Percentiles rank a stretch among this genome's conserved stretches.
phyloP scores from a whole-genome alignment of 2,113 vertebrate genomes.

The Phrynocephalus versicolor region DNA sequence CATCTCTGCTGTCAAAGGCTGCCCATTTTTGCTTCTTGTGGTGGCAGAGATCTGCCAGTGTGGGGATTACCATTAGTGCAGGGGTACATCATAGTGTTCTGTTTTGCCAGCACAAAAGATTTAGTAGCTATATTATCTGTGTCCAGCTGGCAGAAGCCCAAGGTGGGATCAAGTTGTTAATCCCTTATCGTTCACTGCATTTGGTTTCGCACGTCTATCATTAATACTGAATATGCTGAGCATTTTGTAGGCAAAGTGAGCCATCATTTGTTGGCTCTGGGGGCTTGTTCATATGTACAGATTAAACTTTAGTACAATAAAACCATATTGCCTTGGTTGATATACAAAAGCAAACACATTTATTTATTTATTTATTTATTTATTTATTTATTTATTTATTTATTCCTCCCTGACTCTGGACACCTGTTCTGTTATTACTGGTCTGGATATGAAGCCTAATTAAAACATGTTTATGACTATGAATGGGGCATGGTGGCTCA shows the following conservation, averaged over 20 bases:
- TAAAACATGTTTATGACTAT: not conserved
- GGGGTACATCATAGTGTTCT: not conserved
- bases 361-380: too few relatives aligned
- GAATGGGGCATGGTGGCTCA: too few relatives aligned
- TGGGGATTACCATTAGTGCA: not conserved
- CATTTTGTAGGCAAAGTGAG: not conserved
- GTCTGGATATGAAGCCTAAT: not conserved
- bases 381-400: too few relatives aligned
- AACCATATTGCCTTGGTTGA: not conserved
- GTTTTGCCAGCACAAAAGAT: not conserved
- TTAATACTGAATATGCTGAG: not conserved
- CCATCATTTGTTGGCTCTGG: not conserved
- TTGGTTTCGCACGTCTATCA: not conserved
- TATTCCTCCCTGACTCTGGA: not conserved
- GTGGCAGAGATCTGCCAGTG: not conserved
- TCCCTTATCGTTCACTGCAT: not conserved
- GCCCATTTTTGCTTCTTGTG: not conserved
- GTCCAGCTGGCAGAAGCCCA: not conserved
- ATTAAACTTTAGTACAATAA: not conserved
- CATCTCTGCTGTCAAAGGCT: not conserved
- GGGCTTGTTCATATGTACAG: not conserved
- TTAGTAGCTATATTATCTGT: not conserved
- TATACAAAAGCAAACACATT: not conserved
- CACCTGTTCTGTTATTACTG: not conserved
- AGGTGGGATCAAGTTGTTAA: constrained; percentile 1